Base-by-base conservation (phyloP, 2,888 invertebrate genomes). In the Drosophila longiperda region DNA sequence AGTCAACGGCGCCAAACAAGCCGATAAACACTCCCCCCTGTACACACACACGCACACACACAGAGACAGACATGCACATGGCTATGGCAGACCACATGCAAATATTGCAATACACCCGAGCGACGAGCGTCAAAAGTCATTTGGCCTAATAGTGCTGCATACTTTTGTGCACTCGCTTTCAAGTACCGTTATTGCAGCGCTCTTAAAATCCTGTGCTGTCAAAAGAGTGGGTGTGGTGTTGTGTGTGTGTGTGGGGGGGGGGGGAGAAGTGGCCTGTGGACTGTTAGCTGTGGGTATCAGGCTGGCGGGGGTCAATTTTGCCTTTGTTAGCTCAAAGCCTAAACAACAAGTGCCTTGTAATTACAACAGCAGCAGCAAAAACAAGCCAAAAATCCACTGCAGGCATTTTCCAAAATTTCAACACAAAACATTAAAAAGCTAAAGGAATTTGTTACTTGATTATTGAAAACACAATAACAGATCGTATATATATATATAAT, bases 101-200 rank as follows among this genome's bases (percentile, higher is more conserved):
- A 85, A 86, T 88, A 88, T 88, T 72, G 81, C 74, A 64, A 83
- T 73, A 45, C 8, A 45, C 15, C 23, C 23, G 2, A 15, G 73
- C 68, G 70, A 50, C 53, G 69, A 58, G 75, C 65, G 54, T 72
- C 71, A 76, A 78, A 88, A 88, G 82, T 88, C 82, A 86, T 83
- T 85, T 85, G 42, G 70, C 67, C 73, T 87, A 83, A 85, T 88
- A 81, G 72, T 73, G 84, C 73, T 71, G 89, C 82, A 88, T 78
- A 87, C 78, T 85, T 85, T 87, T 81, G 78, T 67, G 87, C 78
- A 75, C 78, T 50, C 63, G 73, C 66, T 75, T 69, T 78, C 72
- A 67, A 88, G 87, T 87, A 76, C 75, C 78, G 82, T 83, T 85
- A 85, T 88, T 83, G 85, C 71, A 59, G 74, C 71, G 73, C 78